Evolutionary conservation across 1,140 invertebrate genomes (phyloP), one percentile per base, ranked within the genome.

Genomic region (Asbolus verrucosus): DNA sequence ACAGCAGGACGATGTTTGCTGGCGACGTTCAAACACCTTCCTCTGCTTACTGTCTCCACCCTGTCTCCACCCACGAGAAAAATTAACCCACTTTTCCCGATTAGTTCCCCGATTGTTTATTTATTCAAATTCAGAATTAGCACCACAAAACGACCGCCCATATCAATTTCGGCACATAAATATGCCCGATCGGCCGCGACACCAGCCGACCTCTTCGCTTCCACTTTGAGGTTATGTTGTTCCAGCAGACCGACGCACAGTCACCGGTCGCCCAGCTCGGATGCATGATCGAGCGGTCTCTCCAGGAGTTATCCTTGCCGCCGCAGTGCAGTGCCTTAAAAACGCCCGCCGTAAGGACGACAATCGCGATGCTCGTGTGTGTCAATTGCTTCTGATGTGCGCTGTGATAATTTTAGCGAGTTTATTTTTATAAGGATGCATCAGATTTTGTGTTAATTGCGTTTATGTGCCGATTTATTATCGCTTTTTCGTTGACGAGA

Each of bases 401-500:
- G 16, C 21, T 33, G 59, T 63, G 59, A 63, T 69, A 74, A 69
- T 74, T 54, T 74, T 74, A 74, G 73, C 73, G 62, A 61, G 67
- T 70, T 74, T 74, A 72, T 68, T 75, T 75, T 73, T 61, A 71
- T 67, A 59, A 67, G 70, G 65, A 69, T 67, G 68, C 68, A 54
- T 54, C 46, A 54, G 46, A 54, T 54, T 54, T 54, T 19, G 16
- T 27, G n/a, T 54, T 31, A 54, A 54, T 54, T 54, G 46, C 46
- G n/a, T 54, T 46, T 54, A 27, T 6, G 46, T 54, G 46, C 24
- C 18, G 19, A 24, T 8, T 54, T 21, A 16, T 46, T 5, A 46
- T 54, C 11, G 8, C 27, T 30, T 24, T 11, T 27, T 27, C 11
- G n/a, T 3, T 1, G 8, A 27, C 9, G 21, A 54, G n/a, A 27